Conservation (phyloP, 2,797 vertebrate species). For the Agapornis canus region DNA sequence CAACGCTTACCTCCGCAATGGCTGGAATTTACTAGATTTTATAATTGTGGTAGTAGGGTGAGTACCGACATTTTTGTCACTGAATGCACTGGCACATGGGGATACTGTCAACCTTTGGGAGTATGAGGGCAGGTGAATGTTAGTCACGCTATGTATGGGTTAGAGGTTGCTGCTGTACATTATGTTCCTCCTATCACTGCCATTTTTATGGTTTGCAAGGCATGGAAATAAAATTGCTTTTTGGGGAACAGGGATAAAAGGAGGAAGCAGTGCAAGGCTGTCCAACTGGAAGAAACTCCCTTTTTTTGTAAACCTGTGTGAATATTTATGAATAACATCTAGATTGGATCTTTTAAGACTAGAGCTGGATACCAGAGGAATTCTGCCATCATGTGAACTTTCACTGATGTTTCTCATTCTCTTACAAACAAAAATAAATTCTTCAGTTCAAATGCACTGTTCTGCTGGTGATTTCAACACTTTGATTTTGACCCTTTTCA, state of each 20-base stretch:
- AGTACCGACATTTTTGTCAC: slow-evolving; percentile 67
- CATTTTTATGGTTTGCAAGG: not conserved
- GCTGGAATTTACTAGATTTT: slow-evolving; percentile 99
- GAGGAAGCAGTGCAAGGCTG: not conserved
- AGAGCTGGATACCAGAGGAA: not conserved
- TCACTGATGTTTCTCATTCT: not conserved
- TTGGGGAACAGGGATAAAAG: not conserved
- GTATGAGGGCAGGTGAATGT: not conserved
- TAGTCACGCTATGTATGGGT: accelerated
- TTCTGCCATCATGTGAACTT: not conserved
- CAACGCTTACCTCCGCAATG: slow-evolving; percentile 98
- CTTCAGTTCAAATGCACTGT: not conserved
- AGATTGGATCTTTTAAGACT: not conserved
- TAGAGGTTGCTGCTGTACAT: not conserved
- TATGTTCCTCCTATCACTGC: not conserved
- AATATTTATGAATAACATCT: not conserved
- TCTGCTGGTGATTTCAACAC: not conserved
- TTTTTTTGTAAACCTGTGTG: not conserved
- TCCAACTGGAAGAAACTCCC: not conserved
- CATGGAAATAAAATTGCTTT: not conserved
- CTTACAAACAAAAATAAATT: not conserved
- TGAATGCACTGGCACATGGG: not conserved
- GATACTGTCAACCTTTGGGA: not conserved
- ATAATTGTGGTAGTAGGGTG: slow-evolving; percentile 99
- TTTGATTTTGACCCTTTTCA: not conserved